A percentile compares a stretch with the other conserved stretches of the same genome.
These are phyloP conservation scores for Eurystomus glaucurus DNA, from an alignment of 2,797 vertebrate genomes.

Conservation along the genomic window DNA sequence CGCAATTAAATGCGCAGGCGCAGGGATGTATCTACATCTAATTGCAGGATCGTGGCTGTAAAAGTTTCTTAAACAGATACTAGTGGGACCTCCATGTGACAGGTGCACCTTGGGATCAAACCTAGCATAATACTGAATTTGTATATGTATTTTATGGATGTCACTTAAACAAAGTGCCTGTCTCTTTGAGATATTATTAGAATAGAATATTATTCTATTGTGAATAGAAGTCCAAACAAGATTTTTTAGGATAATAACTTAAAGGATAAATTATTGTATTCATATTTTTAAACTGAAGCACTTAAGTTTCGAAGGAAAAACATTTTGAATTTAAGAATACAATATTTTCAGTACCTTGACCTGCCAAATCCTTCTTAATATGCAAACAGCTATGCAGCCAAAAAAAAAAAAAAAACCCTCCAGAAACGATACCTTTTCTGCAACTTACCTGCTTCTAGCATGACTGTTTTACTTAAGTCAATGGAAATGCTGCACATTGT, in stretches of 20 bases:
- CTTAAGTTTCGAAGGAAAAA: constrained; percentile 70
- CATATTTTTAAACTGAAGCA: constrained; percentile 72
- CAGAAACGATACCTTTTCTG: background rate
- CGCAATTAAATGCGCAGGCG: constrained; percentile 48
- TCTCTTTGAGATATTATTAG: constrained; percentile 49
- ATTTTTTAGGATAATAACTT: constrained; percentile 75
- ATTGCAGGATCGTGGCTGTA: constrained; percentile 37
- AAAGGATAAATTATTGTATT: constrained; percentile 77
- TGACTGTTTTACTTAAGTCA: constrained; percentile 29
- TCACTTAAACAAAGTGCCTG: constrained; percentile 63
- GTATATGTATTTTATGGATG: constrained; percentile 49
- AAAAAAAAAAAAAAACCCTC: background rate
- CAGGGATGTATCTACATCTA: constrained; percentile 11
- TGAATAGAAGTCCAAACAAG: constrained; percentile 77
- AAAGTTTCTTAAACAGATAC: constrained; percentile 53
- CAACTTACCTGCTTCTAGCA: background rate
- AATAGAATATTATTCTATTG: background rate
- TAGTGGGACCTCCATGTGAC: constrained; percentile 30
- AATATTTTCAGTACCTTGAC: constrained; percentile 71
- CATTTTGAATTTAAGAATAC: constrained; percentile 66
- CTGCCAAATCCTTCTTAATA: constrained; percentile 63
- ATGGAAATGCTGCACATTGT: background rate
- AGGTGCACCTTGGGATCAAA: constrained; percentile 55
- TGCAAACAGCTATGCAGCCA: constrained; percentile 39
- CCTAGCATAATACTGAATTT: constrained; percentile 13